phyloP scores from a whole-genome alignment of 2,888 invertebrate genomes.

The Habroteleia sp. region DNA sequence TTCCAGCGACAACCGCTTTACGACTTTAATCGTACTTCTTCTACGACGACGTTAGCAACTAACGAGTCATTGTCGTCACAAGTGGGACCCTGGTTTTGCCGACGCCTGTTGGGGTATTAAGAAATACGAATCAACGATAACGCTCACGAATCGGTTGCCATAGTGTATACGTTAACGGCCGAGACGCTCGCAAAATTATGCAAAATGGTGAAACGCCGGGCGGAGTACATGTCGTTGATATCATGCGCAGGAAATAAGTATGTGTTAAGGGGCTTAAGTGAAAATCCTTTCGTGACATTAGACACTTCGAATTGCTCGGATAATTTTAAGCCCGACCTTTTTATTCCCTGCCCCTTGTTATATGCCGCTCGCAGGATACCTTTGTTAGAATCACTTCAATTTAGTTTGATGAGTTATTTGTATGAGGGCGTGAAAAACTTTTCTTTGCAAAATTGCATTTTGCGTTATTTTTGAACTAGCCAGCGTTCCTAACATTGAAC shows the following conservation, averaged over 20 bases:
- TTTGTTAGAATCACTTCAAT: no score
- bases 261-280: constrained; percentile 61
- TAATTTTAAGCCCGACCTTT: constrained; percentile 20
- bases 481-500: no score
- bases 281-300: constrained; percentile 53
- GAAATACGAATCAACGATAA: constrained; percentile 72
- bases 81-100: constrained; percentile 11
- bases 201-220: constrained; percentile 63
- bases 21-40: constrained; percentile 76
- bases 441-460: no score
- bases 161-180: constrained; percentile 23
- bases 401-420: no score
- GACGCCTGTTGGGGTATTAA: constrained; percentile 71
- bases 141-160: constrained; percentile 69
- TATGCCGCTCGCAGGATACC: no score
- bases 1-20: constrained; percentile 71
- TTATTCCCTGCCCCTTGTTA: constrained; percentile 7
- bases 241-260: constrained; percentile 56
- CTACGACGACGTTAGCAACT: constrained; percentile 71
- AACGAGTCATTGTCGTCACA: constrained; percentile 77
- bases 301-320: constrained; percentile 29
- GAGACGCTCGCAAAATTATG: constrained; percentile 67
- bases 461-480: no score
- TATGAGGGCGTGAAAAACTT: no score
- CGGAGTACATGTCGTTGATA: constrained; percentile 32